Conservation (phyloP, 2,113 vertebrate genomes). For the Vulpes vulpes region DNA sequence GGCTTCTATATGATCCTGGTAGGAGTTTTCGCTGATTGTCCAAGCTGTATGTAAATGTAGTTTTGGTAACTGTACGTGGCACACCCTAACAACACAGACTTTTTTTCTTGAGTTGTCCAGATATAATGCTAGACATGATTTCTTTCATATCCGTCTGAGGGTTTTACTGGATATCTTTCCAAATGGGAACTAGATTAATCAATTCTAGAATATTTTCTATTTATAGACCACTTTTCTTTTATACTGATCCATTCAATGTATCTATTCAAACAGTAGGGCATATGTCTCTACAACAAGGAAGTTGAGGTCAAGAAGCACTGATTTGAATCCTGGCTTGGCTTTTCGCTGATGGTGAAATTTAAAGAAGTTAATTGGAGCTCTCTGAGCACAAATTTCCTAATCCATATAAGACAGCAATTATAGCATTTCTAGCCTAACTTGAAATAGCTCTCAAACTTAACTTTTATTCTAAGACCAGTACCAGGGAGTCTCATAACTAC, state of each 20-base stretch:
- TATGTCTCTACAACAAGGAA: not conserved
- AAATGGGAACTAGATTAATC: not conserved
- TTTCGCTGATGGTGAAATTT: not conserved
- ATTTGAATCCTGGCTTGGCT: not conserved
- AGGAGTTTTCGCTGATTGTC: not conserved
- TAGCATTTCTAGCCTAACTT: not conserved
- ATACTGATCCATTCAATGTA: not conserved
- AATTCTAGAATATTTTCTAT: not conserved
- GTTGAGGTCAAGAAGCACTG: not conserved
- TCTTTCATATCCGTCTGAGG: not conserved
- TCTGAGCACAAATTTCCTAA: not conserved
- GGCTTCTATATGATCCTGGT: not conserved
- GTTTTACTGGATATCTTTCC: not conserved
- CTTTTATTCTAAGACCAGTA: not conserved
- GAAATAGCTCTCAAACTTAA: not conserved
- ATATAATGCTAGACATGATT: not conserved
- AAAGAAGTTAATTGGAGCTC: not conserved
- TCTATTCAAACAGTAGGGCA: not conserved
- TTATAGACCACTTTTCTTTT: not conserved
- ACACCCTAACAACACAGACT: not conserved
- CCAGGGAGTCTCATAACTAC: not conserved
- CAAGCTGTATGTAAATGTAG: not conserved
- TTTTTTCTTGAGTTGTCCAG: not conserved
- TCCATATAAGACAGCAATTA: not conserved
- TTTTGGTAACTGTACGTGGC: not conserved